A percentile compares a stretch with the other conserved stretches of the same genome.
These are phyloP conservation scores for Nothura maculosa DNA, from an alignment of 2,797 vertebrate genomes.

Conservation along the genomic window DNA sequence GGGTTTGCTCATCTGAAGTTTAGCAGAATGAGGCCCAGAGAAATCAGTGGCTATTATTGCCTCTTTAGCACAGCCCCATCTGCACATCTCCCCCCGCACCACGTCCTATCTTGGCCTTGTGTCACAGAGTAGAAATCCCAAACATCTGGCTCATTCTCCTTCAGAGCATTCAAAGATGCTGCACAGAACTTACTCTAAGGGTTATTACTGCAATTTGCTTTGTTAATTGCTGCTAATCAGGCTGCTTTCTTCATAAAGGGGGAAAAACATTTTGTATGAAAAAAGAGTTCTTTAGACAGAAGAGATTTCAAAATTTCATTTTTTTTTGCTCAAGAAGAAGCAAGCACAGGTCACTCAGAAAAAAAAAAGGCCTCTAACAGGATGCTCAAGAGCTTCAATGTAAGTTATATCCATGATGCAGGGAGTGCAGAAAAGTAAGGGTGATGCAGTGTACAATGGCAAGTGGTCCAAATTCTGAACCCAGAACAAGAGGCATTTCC, in stretches of 20 bases:
- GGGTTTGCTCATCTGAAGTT: background rate
- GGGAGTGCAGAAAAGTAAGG: background rate
- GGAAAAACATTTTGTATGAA: background rate
- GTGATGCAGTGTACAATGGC: background rate
- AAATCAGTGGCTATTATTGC: background rate
- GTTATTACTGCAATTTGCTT: constrained; percentile 11
- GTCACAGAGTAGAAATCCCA: background rate
- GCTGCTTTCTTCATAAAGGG: background rate
- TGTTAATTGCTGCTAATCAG: constrained; percentile 37
- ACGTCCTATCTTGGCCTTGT: background rate
- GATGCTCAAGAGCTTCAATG: background rate
- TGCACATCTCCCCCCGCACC: background rate
- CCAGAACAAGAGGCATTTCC: background rate
- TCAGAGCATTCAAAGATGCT: background rate
- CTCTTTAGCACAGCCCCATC: background rate
- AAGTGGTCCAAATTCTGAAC: background rate
- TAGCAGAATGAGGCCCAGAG: background rate
- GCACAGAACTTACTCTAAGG: background rate
- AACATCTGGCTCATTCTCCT: background rate
- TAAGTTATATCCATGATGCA: background rate
- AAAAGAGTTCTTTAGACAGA: background rate
- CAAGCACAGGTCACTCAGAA: background rate
- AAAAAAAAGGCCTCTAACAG: background rate
- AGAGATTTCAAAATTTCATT: background rate
- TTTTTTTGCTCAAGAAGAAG: background rate